Percentiles rank a stretch among this genome's conserved stretches.
Evolutionary conservation across 53 echinoderm and acorn worm species (phyloP).

Genomic region (Actinopyga echinites): DNA sequence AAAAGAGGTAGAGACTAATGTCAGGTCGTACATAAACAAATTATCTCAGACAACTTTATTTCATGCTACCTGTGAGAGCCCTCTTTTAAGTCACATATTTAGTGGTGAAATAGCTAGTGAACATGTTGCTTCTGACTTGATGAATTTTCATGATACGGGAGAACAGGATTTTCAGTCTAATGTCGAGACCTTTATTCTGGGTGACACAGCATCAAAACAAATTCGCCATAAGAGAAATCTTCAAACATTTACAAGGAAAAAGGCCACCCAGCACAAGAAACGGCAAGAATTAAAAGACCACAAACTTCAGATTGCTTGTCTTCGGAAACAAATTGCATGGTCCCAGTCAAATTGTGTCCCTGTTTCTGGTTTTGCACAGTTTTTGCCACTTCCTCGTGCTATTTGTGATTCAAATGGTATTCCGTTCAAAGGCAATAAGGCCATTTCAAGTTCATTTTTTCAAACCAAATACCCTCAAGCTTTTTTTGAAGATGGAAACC

Average conservation of each 20-base stretch:
- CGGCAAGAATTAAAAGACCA: constrained; percentile 7
- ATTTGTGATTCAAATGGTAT: not conserved
- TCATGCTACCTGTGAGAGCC: not conserved
- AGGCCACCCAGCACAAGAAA: not conserved
- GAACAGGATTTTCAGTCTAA: not conserved
- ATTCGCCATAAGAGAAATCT: not conserved
- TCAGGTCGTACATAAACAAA: not conserved
- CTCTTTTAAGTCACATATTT: not conserved
- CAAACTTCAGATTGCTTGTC: constrained; percentile 17
- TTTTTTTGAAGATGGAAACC: not conserved
- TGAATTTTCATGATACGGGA: not conserved
- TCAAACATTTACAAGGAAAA: not conserved
- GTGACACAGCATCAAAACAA: not conserved
- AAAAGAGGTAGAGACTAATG: constrained; percentile 5
- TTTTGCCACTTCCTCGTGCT: not conserved
- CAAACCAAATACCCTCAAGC: not conserved
- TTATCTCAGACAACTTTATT: not conserved
- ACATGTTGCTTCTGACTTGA: not conserved
- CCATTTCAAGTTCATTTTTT: not conserved
- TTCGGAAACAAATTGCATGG: constrained; percentile 2
- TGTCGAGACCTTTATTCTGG: constrained; percentile 1
- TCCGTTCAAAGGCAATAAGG: constrained; percentile 7
- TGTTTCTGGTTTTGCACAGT: not conserved
- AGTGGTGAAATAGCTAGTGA: constrained; percentile 5
- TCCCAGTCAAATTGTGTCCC: not conserved